These are phyloP conservation scores for Fregetta grallaria DNA, from an alignment of 2,113 vertebrate species.

Conservation along the genomic window DNA sequence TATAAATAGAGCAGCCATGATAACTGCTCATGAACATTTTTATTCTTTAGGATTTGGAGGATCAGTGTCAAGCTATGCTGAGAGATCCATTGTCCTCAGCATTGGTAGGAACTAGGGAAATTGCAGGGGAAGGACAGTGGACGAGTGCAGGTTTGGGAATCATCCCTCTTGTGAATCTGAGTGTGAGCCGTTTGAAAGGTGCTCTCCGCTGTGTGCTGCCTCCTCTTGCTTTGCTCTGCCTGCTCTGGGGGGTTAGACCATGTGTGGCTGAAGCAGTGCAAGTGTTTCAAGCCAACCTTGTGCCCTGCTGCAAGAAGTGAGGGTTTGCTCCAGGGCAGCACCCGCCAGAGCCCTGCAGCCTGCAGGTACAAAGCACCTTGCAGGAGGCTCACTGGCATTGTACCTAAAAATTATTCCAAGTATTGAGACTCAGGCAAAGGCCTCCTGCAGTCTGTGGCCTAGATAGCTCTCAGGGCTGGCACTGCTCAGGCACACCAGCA, in stretches of 20 bases:
- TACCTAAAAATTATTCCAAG: not conserved
- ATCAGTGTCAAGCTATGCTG: not conserved
- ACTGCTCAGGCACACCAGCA: not conserved
- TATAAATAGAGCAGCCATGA: not conserved
- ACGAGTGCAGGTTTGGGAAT: not conserved
- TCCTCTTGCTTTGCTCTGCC: not conserved
- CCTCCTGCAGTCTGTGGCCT: not conserved
- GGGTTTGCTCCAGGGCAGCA: not conserved
- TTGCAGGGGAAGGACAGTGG: not conserved
- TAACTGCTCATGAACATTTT: not conserved
- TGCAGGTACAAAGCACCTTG: not conserved
- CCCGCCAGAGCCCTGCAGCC: not conserved
- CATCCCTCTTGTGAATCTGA: not conserved
- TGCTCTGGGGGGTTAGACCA: not conserved
- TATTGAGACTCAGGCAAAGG: not conserved
- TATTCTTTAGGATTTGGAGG: conserved; percentile 13
- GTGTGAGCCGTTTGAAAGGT: not conserved
- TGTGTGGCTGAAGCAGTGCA: not conserved
- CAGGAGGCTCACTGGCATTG: accelerated
- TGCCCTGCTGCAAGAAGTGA: not conserved
- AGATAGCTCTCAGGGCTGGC: conserved; percentile 1
- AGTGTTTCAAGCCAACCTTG: not conserved
- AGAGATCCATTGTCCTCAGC: not conserved
- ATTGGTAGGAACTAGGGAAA: not conserved
- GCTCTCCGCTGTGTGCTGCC: not conserved